Evolutionary conservation across 1,140 invertebrate genomes (phyloP).

Genomic region (Pseudobourletiella spinata): DNA sequence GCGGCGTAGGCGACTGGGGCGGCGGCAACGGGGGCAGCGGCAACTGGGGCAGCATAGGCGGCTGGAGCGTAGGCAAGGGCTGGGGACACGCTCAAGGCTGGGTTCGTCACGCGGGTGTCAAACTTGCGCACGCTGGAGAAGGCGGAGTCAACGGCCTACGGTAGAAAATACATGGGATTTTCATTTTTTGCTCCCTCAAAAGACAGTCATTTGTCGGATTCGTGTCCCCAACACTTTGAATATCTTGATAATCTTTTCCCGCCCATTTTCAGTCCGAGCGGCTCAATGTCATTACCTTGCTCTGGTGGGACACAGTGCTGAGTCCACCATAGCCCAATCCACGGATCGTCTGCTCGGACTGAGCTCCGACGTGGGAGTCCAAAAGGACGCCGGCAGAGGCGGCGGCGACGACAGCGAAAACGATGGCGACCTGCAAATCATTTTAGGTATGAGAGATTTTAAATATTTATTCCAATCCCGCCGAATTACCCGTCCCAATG

Average conservation of each 20-base stretch:
- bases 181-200: too few relatives aligned
- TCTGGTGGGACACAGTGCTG: conserved; percentile 4
- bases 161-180: neutral
- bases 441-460: neutral
- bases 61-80: conserved; percentile 11
- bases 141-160: conserved; percentile 49
- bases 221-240: neutral
- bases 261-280: neutral
- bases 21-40: neutral
- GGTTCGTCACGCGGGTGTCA: conserved; percentile 55
- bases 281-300: conserved; percentile 3
- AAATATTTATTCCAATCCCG: too few relatives aligned
- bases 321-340: conserved; percentile 11
- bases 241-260: neutral
- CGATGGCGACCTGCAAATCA: conserved; percentile 1
- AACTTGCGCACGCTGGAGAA: conserved; percentile 56
- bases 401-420: conserved; percentile 6
- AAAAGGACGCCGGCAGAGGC: conserved; percentile 3
- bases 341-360: conserved; percentile 8
- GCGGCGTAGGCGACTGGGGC: neutral
- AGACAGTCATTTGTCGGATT: too few relatives aligned
- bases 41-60: conserved; percentile 8
- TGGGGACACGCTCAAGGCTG: conserved; percentile 41
- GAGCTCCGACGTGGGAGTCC: conserved; percentile 4
- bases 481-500: too few relatives aligned